Evolutionary conservation across 37 sponge, comb jelly and placozoan species (phyloP), one percentile per base, ranked within the genome.

Genomic region (Haliclona indistincta): DNA sequence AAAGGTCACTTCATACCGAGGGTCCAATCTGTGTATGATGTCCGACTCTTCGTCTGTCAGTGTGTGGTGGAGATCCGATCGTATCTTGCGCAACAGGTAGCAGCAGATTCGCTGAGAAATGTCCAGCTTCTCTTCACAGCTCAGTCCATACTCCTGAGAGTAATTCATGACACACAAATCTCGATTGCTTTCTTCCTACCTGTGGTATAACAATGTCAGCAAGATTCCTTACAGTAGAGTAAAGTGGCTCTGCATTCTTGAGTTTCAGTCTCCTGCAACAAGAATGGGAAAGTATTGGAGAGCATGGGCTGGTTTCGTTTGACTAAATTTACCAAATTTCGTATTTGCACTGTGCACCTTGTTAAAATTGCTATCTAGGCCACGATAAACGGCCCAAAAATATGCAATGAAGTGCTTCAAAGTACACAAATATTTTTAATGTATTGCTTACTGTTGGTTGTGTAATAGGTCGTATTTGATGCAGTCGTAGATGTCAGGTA

Each of bases 401-500:
- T 63, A n/a, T 63, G 20, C 13, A n/a, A 63, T 63, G 17, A 63
- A 28, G 15, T n/a, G 17, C 13, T 28, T 63, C 15, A 44, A 68
- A 70, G 8, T 29, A 77, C 23, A 51, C 17, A 49, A 56, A 25
- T 43, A 71, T 26, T 54, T 22, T 22, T 65, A 33, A 53, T 53
- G 38, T 26, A 33, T 28, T 28, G 13, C 22, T 28, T 28, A 73
- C 77, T 73, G 87, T 84, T 77, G 83, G 86, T 97, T 97, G 79
- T 97, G 97, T 56, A 86, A 85, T 15, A 93, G 74, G 67, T 97
- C 97, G 52, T 90, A 93, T 68, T 97, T 97, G 67, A 92, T 82
- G 52, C 94, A 94, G 76, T 97, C 97, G 55, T 89, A 97, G 15
- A 97, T 86, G 62, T 97, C 97, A 37, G 97, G 97, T 20, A 97